Conservation (phyloP, 2,113 vertebrate species). For the Peucedramus taeniatus region DNA sequence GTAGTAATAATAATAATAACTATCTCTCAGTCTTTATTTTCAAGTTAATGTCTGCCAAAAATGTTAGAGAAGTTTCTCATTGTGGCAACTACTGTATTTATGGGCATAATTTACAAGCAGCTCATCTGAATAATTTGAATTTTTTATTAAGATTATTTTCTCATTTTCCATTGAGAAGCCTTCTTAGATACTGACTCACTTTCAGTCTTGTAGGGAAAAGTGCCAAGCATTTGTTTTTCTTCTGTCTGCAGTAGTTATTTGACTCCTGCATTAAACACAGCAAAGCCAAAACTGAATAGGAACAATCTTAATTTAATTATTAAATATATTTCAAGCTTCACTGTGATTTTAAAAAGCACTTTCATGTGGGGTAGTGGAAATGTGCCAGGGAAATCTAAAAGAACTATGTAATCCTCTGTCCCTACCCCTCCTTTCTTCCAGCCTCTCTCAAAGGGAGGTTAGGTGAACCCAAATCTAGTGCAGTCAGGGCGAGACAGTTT, state of each 20-base stretch:
- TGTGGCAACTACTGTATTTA: slow-evolving; percentile 44
- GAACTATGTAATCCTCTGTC: neutral
- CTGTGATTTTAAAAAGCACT: neutral
- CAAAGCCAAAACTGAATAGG: slow-evolving; percentile 39
- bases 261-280: slow-evolving; percentile 32
- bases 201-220: neutral
- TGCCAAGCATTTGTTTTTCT: slow-evolving; percentile 51
- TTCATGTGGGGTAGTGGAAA: slow-evolving; percentile 23
- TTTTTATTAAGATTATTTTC: slow-evolving; percentile 62
- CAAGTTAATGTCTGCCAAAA: slow-evolving; percentile 54
- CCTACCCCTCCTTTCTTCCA: neutral
- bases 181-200: slow-evolving; percentile 47
- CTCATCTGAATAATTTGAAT: slow-evolving; percentile 54
- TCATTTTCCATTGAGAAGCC: slow-evolving; percentile 49
- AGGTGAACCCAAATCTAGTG: neutral
- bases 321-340: slow-evolving; percentile 21
- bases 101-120: slow-evolving; percentile 27
- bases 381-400: neutral
- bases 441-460: neutral
- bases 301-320: slow-evolving; percentile 46
- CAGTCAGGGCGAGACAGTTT: neutral
- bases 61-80: slow-evolving; percentile 49
- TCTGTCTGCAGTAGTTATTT: slow-evolving; percentile 50
- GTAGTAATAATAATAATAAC: slow-evolving; percentile 30
- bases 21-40: slow-evolving; percentile 34